These are phyloP conservation scores for Hydractinia echinata DNA, from an alignment of 30 jellyfish, hydroid and myxozoan species.

Conservation along the genomic window DNA sequence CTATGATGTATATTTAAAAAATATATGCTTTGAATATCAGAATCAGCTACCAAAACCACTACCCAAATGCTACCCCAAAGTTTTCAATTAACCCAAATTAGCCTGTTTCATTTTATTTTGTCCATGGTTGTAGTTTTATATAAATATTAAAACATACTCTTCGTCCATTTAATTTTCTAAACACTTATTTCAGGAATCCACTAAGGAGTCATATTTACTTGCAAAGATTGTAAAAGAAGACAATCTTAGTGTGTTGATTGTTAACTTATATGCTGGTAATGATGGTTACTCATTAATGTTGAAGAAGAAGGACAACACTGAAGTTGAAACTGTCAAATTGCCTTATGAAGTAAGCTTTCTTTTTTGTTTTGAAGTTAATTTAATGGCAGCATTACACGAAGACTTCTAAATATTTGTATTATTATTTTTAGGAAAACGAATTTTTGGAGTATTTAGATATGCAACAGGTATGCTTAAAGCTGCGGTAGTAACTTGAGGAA, in stretches of 20 bases:
- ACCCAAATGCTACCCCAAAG: too few relatives aligned
- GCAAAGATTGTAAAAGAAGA: slow-evolving; percentile 72
- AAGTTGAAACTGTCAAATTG: slow-evolving; percentile 72
- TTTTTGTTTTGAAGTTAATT: not conserved
- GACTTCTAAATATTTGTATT: not conserved
- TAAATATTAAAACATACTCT: not conserved
- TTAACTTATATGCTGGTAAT: slow-evolving; percentile 70
- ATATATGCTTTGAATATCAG: too few relatives aligned
- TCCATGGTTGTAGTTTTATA: not conserved
- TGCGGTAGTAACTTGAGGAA: not conserved
- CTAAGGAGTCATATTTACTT: slow-evolving; percentile 65
- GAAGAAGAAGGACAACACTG: slow-evolving; percentile 53
- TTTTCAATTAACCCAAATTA: not conserved
- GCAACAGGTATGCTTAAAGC: slow-evolving; percentile 49
- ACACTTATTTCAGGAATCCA: slow-evolving; percentile 36
- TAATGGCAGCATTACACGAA: not conserved
- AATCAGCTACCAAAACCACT: too few relatives aligned
- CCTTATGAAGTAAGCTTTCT: slow-evolving; percentile 82
- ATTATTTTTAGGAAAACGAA: slow-evolving; percentile 62
- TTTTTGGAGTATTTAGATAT: slow-evolving; percentile 78
- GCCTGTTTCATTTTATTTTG: not conserved
- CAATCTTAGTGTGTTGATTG: slow-evolving; percentile 61
- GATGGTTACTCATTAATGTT: slow-evolving; percentile 92
- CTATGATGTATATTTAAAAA: too few relatives aligned
- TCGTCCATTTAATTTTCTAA: too few relatives aligned